Evolutionary conservation across 2,113 vertebrate genomes (phyloP).

Genomic region (Podocnemis expansa): DNA sequence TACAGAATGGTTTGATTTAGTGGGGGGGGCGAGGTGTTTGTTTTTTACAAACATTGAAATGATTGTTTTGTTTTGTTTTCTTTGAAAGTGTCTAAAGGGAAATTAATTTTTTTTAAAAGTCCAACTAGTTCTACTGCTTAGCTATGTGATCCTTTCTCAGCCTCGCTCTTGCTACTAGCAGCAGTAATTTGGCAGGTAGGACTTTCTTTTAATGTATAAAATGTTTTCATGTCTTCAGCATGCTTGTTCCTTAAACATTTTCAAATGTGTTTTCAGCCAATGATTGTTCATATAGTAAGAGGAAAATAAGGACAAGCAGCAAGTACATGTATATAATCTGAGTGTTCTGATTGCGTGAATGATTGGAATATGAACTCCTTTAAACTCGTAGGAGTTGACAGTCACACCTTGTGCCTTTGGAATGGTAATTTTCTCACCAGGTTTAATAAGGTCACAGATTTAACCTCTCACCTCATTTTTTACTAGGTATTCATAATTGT

Average conservation of each 20-base stretch:
- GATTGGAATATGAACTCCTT: background rate
- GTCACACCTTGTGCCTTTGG: background rate
- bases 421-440: background rate
- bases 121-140: background rate
- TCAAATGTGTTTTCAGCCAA: background rate
- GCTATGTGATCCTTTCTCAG: background rate
- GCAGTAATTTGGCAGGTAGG: background rate
- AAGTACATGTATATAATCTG: background rate
- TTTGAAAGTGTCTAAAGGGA: background rate
- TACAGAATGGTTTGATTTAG: background rate
- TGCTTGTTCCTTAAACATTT: background rate
- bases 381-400: background rate
- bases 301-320: rapidly evolving
- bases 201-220: background rate
- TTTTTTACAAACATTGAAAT: background rate
- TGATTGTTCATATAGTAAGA: background rate
- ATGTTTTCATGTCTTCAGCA: background rate
- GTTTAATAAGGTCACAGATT: slow-evolving; percentile 15
- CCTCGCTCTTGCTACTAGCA: background rate
- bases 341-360: background rate
- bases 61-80: background rate
- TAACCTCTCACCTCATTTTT: slow-evolving; percentile 7
- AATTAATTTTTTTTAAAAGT: background rate
- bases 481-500: background rate
- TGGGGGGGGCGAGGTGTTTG: no score